Evolutionary conservation across 1,140 invertebrate genomes (phyloP).

Genomic region (Drosophila kanapiae): DNA sequence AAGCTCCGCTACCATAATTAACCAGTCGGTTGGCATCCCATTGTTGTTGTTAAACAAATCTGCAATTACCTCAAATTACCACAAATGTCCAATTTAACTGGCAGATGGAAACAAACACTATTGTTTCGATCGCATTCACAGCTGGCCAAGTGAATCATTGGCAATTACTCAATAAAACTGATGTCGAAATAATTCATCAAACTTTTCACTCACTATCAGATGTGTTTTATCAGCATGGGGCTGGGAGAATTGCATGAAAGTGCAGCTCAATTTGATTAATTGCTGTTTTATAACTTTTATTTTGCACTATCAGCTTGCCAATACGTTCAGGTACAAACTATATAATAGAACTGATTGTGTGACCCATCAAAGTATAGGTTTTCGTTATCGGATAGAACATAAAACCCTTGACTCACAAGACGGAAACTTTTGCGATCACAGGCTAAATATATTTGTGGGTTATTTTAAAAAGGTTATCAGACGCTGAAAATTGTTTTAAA

Average conservation of each 20-base stretch:
- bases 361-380: slow-evolving; percentile 14
- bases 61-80: slow-evolving; percentile 33
- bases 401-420: slow-evolving; percentile 26
- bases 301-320: slow-evolving; percentile 10
- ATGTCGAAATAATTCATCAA: slow-evolving; percentile 24
- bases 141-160: slow-evolving; percentile 62
- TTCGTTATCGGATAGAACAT: slow-evolving; percentile 24
- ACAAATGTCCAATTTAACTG: slow-evolving; percentile 14
- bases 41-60: slow-evolving; percentile 18
- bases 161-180: slow-evolving; percentile 34
- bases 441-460: slow-evolving; percentile 10
- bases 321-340: neutral
- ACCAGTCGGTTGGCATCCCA: neutral
- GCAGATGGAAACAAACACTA: neutral
- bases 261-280: slow-evolving; percentile 11
- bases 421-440: neutral
- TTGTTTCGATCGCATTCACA: slow-evolving; percentile 34
- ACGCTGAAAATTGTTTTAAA: neutral
- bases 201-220: neutral
- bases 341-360: neutral
- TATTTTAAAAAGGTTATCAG: slow-evolving; percentile 22
- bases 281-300: slow-evolving; percentile 22
- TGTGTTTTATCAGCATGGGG: slow-evolving; percentile 7
- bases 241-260: neutral
- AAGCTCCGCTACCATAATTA: slow-evolving; percentile 6